phyloP scores from a whole-genome alignment of 2,888 invertebrate species.

The Notodonta ziczac region DNA sequence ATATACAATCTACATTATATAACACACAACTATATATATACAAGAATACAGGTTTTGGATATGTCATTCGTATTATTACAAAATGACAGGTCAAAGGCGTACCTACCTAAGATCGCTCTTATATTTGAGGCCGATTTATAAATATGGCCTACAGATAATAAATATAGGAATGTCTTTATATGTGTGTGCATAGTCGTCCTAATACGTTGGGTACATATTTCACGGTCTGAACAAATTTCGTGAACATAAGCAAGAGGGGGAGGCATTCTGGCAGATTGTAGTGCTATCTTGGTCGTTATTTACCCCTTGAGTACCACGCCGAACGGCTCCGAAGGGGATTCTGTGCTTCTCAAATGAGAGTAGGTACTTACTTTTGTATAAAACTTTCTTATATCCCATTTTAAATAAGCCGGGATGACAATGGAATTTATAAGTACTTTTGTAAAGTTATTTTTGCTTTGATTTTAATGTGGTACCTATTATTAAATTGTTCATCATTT shows the following conservation, averaged over 20 bases:
- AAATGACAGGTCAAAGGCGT: too few species aligned
- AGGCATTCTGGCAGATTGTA: slow-evolving; percentile 12
- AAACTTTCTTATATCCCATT: slow-evolving; percentile 16
- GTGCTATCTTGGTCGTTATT: slow-evolving; percentile 21
- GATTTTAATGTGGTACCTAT: too few species aligned
- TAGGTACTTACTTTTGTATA: slow-evolving; percentile 14
- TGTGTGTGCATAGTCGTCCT: too few species aligned
- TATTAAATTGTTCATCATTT: too few species aligned
- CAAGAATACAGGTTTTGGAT: too few species aligned
- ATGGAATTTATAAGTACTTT: neutral
- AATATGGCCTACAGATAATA: too few species aligned
- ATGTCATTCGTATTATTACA: too few species aligned
- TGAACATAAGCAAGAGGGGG: slow-evolving; percentile 1
- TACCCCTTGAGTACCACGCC: slow-evolving; percentile 22
- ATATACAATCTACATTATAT: too few species aligned
- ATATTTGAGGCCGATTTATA: too few species aligned
- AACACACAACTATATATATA: too few species aligned
- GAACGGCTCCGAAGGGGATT: slow-evolving; percentile 14
- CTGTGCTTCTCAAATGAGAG: slow-evolving; percentile 13
- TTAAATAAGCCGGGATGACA: neutral
- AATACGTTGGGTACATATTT: neutral
- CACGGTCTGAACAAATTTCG: neutral
- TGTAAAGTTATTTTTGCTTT: neutral
- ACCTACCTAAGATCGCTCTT: too few species aligned
- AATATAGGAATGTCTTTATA: too few species aligned